phyloP scores from a whole-genome alignment of 2,888 invertebrate genomes.

The Diarsia mendica region DNA sequence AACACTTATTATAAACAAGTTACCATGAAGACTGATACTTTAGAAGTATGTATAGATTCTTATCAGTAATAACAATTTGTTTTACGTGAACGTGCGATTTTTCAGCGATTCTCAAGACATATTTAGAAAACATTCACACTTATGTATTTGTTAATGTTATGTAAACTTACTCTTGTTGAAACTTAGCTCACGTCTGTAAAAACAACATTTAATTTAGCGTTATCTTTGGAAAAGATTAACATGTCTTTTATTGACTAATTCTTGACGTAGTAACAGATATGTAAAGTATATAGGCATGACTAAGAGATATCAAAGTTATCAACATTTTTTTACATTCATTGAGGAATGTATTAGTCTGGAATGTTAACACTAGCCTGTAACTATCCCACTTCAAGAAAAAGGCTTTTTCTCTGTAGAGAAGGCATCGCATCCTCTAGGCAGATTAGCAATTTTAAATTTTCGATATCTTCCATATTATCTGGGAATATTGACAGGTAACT shows the following conservation, averaged over 20 bases:
- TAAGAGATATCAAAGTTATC: conserved; percentile 22
- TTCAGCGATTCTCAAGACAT: conserved; percentile 18
- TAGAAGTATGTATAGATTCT: not conserved
- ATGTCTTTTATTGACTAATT: conserved; percentile 6
- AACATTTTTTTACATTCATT: conserved; percentile 1
- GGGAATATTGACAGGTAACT: conserved; percentile 2
- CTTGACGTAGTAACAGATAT: conserved; percentile 21
- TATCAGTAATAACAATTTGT: conserved; percentile 24
- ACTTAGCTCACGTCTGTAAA: conserved; percentile 43
- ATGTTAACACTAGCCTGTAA: not conserved
- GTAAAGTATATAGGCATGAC: conserved; percentile 3
- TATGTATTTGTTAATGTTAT: conserved; percentile 34
- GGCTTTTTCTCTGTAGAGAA: not conserved
- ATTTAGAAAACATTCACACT: conserved; percentile 40
- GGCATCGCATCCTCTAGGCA: not conserved
- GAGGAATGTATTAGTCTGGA: conserved; percentile 5
- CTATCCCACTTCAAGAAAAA: not conserved
- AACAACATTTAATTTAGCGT: conserved; percentile 17
- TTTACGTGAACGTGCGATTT: conserved; percentile 48
- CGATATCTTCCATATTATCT: not conserved
- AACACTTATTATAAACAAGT: conserved; percentile 6
- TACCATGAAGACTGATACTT: conserved; percentile 23
- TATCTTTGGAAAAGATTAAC: conserved; percentile 30
- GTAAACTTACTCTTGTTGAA: conserved; percentile 43
- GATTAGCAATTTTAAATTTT: not conserved